phyloP scores from a whole-genome alignment of 1,140 invertebrate genomes.

The Saxidomus purpurata region DNA sequence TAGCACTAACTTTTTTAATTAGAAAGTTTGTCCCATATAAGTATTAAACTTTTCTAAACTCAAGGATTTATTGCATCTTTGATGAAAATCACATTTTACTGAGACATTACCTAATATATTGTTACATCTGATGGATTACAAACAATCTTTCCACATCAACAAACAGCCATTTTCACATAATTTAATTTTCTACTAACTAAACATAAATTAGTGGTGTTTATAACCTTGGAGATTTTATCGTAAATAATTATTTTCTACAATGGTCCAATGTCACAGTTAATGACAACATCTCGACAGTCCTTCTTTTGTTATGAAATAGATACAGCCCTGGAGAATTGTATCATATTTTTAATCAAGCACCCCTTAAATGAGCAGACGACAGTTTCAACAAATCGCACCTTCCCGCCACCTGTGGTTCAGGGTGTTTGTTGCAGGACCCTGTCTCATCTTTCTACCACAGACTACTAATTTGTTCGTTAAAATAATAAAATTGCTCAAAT shows the following conservation, averaged over 20 bases:
- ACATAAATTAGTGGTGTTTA: constrained; percentile 46
- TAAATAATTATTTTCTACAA: constrained; percentile 39
- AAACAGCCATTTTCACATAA: constrained; percentile 20
- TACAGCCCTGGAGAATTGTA: background rate
- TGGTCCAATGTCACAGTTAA: constrained; percentile 29
- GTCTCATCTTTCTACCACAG: constrained; percentile 11
- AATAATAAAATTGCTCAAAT: constrained; percentile 60
- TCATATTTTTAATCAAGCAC: constrained; percentile 42
- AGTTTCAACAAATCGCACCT: background rate
- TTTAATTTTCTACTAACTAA: constrained; percentile 40
- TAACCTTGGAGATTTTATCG: constrained; percentile 22
- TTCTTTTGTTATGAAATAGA: constrained; percentile 45
- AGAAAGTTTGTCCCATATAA: too few species aligned
- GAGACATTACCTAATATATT: too few species aligned
- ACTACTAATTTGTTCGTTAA: constrained; percentile 54
- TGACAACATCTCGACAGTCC: constrained; percentile 36
- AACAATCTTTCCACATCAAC: constrained; percentile 1
- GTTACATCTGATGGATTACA: constrained; percentile 18
- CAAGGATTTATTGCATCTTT: too few species aligned
- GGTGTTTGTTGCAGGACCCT: background rate
- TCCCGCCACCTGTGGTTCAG: constrained; percentile 42
- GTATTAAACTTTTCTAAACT: too few species aligned
- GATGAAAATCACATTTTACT: too few species aligned
- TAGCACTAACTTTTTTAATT: too few species aligned
- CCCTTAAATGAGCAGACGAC: constrained; percentile 49